These are phyloP conservation scores for Drosophila kohkoa DNA, from an alignment of 1,140 invertebrate genomes.

Conservation along the genomic window DNA sequence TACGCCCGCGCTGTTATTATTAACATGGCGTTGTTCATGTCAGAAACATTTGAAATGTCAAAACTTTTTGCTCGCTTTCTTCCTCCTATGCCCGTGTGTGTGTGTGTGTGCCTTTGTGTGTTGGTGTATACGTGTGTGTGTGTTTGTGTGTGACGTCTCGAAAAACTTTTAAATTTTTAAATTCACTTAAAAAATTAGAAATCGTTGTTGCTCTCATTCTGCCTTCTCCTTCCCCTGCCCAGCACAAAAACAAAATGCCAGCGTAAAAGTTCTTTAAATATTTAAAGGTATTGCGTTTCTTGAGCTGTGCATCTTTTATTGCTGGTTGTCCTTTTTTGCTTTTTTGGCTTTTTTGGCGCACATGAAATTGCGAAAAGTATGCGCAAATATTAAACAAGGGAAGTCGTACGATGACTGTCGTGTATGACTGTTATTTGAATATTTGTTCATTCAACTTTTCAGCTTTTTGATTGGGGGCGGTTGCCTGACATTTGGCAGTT, in stretches of 20 bases:
- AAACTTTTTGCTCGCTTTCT: slow-evolving; percentile 62
- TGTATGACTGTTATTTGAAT: slow-evolving; percentile 35
- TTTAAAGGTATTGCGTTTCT: slow-evolving; percentile 64
- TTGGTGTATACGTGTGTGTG: slow-evolving; percentile 8
- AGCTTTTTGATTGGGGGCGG: slow-evolving; percentile 25
- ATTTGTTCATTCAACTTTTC: slow-evolving; percentile 42
- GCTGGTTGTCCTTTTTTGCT: slow-evolving; percentile 11
- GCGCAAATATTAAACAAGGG: slow-evolving; percentile 43
- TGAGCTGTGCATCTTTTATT: slow-evolving; percentile 26
- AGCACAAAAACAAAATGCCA: not conserved
- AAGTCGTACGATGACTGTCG: slow-evolving; percentile 27
- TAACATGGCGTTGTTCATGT: slow-evolving; percentile 68
- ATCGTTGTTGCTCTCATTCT: slow-evolving; percentile 24
- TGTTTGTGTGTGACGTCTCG: slow-evolving; percentile 20
- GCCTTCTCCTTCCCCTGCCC: too few relatives aligned
- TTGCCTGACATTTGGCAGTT: slow-evolving; percentile 37
- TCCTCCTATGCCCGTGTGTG: not conserved
- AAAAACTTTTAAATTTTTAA: slow-evolving; percentile 74
- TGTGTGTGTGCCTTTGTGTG: slow-evolving; percentile 8
- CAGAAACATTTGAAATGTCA: slow-evolving; percentile 82
- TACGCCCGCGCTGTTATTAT: slow-evolving; percentile 73
- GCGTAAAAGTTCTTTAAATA: slow-evolving; percentile 56
- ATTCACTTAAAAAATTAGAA: slow-evolving; percentile 80
- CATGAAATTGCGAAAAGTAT: slow-evolving; percentile 26
- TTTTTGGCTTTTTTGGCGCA: slow-evolving; percentile 5